Percentiles rank a stretch among this genome's conserved stretches.
Evolutionary conservation across 2,888 invertebrate species (phyloP).

Genomic region (Smittia sp.): DNA sequence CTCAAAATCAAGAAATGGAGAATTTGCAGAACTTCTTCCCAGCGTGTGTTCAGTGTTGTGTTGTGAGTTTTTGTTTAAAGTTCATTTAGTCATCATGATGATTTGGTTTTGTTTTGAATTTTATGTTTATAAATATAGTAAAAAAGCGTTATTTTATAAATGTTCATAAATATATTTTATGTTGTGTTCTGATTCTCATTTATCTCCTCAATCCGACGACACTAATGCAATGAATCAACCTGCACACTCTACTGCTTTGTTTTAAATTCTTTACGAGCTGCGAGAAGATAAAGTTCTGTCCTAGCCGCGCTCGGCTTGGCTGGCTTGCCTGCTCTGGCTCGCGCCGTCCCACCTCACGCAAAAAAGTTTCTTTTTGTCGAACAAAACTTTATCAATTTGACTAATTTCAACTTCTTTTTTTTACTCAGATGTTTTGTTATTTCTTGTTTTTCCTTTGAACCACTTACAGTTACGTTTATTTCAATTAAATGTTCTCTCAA

Average conservation of each 20-base stretch:
- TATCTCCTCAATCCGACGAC: slow-evolving; percentile 29
- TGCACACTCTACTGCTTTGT: background rate
- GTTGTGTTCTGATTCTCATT: slow-evolving; percentile 27
- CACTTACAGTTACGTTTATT: slow-evolving; percentile 12
- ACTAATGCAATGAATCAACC: slow-evolving; percentile 1
- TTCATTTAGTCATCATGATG: slow-evolving; percentile 31
- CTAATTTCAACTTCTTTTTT: slow-evolving; percentile 1
- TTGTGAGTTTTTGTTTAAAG: background rate
- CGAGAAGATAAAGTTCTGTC: slow-evolving; percentile 11
- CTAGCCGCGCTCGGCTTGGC: background rate
- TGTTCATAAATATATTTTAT: slow-evolving; percentile 38
- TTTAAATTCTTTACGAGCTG: slow-evolving; percentile 19
- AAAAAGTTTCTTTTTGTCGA: background rate
- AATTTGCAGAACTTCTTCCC: background rate
- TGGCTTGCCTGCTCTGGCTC: no score
- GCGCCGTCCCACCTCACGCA: background rate
- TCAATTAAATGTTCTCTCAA: slow-evolving; percentile 12
- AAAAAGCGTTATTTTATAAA: slow-evolving; percentile 41
- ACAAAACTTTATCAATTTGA: slow-evolving; percentile 23
- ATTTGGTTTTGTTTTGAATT: slow-evolving; percentile 35
- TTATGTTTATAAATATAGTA: slow-evolving; percentile 40
- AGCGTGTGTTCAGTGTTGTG: background rate
- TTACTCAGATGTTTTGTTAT: background rate
- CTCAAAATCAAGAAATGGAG: background rate
- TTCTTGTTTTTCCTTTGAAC: background rate